phyloP scores from a whole-genome alignment of 2,797 vertebrate species.

The Avahi laniger region DNA sequence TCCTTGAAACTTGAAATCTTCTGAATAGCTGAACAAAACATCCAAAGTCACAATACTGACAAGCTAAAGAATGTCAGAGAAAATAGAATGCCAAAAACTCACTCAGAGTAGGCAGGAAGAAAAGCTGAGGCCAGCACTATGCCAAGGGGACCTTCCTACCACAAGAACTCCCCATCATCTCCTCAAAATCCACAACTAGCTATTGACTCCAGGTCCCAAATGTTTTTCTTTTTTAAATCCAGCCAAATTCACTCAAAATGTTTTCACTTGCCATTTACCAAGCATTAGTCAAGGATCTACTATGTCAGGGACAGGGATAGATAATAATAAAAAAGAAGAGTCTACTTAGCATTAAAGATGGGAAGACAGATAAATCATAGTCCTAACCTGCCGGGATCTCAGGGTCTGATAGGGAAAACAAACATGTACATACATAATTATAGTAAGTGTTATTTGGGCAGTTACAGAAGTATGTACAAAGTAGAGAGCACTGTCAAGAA shows the following conservation, averaged over 20 bases:
- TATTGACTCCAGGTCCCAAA: too few species aligned
- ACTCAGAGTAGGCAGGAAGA: neutral
- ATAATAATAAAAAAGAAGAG: neutral
- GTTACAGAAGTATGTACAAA: neutral
- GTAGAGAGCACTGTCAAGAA: neutral
- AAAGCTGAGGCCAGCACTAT: neutral
- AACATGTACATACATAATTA: neutral
- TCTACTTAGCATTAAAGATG: neutral
- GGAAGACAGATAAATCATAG: neutral
- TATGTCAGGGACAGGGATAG: neutral
- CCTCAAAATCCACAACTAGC: neutral
- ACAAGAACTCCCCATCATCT: neutral
- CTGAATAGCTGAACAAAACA: neutral
- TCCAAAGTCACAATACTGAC: neutral
- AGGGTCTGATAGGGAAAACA: neutral
- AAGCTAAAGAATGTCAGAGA: neutral
- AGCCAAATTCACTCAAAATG: neutral
- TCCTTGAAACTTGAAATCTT: neutral
- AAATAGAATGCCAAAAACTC: constrained; percentile 3
- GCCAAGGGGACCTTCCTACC: neutral
- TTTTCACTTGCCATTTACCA: constrained; percentile 4
- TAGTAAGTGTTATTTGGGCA: neutral
- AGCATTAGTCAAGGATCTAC: neutral
- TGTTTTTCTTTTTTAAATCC: neutral
- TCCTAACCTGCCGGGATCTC: neutral